These are phyloP conservation scores for Leptothorax acervorum DNA, from an alignment of 2,888 invertebrate genomes.

Conservation along the genomic window DNA sequence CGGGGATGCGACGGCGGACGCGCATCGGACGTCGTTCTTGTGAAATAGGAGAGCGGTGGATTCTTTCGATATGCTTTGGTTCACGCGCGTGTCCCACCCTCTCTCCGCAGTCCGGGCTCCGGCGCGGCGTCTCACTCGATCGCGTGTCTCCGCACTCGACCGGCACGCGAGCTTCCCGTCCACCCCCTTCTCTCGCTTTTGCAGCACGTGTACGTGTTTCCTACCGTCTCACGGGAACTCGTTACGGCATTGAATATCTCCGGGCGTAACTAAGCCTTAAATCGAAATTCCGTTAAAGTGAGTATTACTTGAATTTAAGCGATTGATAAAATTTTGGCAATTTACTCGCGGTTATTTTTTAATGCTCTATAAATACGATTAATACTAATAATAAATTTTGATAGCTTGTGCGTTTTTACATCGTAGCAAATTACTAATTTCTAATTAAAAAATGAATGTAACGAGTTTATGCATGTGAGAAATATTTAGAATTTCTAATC, in stretches of 20 bases:
- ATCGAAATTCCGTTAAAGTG: slow-evolving; percentile 25
- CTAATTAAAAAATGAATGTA: not conserved
- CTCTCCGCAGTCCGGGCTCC: slow-evolving; percentile 40
- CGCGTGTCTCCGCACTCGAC: slow-evolving; percentile 72
- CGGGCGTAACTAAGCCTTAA: slow-evolving; percentile 5
- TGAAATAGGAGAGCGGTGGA: slow-evolving; percentile 67
- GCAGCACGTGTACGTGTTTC: slow-evolving; percentile 60
- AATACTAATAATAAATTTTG: too few relatives aligned
- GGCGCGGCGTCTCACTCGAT: slow-evolving; percentile 62
- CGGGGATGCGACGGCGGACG: slow-evolving; percentile 26
- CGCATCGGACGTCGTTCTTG: slow-evolving; percentile 60
- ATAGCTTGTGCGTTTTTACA: not conserved
- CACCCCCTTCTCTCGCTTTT: slow-evolving; percentile 35
- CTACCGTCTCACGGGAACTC: slow-evolving; percentile 19
- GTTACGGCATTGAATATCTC: slow-evolving; percentile 24
- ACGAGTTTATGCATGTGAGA: not conserved
- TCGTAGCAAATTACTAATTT: not conserved
- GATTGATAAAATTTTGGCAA: not conserved
- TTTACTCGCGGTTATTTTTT: not conserved
- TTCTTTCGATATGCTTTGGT: slow-evolving; percentile 74
- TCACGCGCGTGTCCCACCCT: slow-evolving; percentile 44
- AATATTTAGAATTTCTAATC: not conserved
- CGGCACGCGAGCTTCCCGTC: slow-evolving; percentile 65
- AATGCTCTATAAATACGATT: not conserved
- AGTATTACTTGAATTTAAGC: not conserved